Conservation (phyloP, 2,797 vertebrate genomes). For the Hybognathus amarus region DNA sequence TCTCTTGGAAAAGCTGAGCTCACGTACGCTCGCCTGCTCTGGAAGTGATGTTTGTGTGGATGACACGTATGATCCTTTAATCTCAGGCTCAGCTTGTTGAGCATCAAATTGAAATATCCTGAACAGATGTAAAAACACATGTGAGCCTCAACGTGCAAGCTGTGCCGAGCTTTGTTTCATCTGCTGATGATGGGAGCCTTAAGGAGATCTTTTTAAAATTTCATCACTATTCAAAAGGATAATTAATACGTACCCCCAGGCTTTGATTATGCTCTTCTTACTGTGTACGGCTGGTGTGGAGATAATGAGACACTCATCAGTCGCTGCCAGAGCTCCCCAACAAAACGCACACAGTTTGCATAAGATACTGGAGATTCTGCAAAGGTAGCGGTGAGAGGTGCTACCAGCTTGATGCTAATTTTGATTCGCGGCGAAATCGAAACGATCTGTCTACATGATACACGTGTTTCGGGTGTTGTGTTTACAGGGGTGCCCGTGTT, state of each 20-base stretch:
- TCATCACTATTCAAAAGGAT: conserved; percentile 99
- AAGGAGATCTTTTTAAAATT: conserved; percentile 99
- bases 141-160: conserved; percentile 91
- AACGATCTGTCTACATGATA: conserved; percentile 81
- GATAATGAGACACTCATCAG: conserved; percentile 98
- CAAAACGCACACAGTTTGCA: conserved; percentile 84
- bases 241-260: conserved; percentile 99
- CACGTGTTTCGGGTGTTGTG: conserved; percentile 64
- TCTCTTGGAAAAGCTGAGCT: conserved; percentile 66
- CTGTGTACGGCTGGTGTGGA: conserved; percentile 88
- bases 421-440: conserved; percentile 82
- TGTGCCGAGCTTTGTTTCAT: conserved; percentile 97
- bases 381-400: conserved; percentile 72
- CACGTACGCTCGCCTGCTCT: conserved; percentile 77
- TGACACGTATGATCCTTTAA: conserved; percentile 92
- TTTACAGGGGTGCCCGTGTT: conserved; percentile 87
- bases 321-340: conserved; percentile 80
- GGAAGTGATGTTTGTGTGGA: conserved; percentile 80
- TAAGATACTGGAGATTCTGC: conserved; percentile 91
- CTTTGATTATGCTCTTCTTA: conserved; percentile 98
- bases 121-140: conserved; percentile 99
- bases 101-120: conserved; percentile 99
- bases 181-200: conserved; percentile 95
- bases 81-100: conserved; percentile 89
- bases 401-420: conserved; percentile 84